phyloP scores from a whole-genome alignment of 2,113 vertebrate genomes.

The Lycaon pictus region DNA sequence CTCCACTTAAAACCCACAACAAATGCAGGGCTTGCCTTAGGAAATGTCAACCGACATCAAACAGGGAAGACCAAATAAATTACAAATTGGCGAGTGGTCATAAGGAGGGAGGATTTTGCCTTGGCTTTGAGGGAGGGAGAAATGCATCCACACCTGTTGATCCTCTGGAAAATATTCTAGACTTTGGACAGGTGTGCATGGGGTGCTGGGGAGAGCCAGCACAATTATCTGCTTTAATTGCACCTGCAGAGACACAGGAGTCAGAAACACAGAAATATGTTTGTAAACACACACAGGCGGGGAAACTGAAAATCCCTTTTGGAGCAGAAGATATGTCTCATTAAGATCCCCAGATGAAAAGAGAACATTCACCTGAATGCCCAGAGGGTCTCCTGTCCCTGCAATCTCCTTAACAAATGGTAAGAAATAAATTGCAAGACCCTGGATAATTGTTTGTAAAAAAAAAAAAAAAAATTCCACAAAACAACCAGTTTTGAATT shows the following conservation, averaged over 20 bases:
- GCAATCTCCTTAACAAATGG: neutral
- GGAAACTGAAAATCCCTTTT: fast-evolving
- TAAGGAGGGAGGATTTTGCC: neutral
- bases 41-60: conserved; percentile 30
- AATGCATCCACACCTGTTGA: neutral
- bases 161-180: neutral
- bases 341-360: too few species aligned
- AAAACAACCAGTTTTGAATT: neutral
- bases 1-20: conserved; percentile 58
- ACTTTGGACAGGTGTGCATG: neutral
- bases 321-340: neutral
- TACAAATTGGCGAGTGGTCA: neutral
- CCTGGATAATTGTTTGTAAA: fast-evolving
- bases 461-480: neutral
- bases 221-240: fast-evolving
- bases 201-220: neutral
- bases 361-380: fast-evolving
- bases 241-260: neutral
- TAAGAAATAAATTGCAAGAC: neutral
- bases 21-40: neutral
- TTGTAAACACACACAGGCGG: neutral
- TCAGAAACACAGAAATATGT: fast-evolving
- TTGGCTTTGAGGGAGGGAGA: neutral
- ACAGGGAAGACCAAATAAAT: conserved; percentile 37
- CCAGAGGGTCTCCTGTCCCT: fast-evolving